Evolutionary conservation across 2,888 invertebrate species (phyloP), one percentile per base, ranked within the genome.

Genomic region (Cephus pulcher): DNA sequence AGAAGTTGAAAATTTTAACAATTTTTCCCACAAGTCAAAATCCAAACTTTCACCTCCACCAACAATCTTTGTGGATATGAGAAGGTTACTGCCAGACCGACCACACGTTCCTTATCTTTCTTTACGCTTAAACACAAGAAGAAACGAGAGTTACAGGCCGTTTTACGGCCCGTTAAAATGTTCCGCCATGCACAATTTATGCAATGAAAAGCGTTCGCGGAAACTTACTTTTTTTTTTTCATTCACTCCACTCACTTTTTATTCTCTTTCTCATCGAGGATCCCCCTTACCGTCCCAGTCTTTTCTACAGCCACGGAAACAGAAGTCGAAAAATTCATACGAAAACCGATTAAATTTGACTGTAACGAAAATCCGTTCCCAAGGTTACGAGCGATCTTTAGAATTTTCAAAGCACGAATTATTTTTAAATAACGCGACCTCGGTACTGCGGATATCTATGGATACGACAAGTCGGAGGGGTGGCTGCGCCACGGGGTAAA

Each of bases 151-250:
- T 12, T 23, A 11, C 74, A 9, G 9, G 33, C 35, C 30, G 71
- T n/a, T 74, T 74, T 87, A 30, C 84, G 83, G 85, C 86, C 88
- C 85, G 87, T 88, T 88, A 88, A 88, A 88, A 88, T 87, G 85
- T 88, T 88, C 88, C 88, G 87, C 88, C 84, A 85, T 88, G 88
- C 88, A 87, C 88, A 88, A 87, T 88, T 88, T 88, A 86, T 86
- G 86, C 86, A 83, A 83, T 83, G 84, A 85, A 85, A 69, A 69
- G 37, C 56, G 75, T 30, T 4, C n/a, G 35, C 30, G 74, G 37
- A 34, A 74, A 74, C 30, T 35, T 12, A 35, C 32, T 68, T 15
- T 79, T 77, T 70, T 34, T 11, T 74, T 11, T 74, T 34, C 35
- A 74, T 30, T 30, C 12, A 15, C 74, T 33, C 74, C 35, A 35